Base-by-base conservation (phyloP, 2,113 vertebrate species). In the Lepus americanus region DNA sequence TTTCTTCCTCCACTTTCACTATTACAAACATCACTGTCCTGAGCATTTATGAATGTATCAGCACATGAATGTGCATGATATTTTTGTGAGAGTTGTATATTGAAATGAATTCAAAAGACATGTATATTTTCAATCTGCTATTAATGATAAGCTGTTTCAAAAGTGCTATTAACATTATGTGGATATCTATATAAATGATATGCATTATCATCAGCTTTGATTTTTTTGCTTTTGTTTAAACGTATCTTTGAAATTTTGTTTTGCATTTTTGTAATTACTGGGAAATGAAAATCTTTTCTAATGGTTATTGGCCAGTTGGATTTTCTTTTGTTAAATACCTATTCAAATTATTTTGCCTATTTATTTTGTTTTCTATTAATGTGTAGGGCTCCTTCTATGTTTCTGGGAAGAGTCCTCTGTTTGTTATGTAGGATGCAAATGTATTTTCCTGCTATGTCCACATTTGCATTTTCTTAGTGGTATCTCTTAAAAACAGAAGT, bases 391-490 rank as follows among this genome's bases (percentile, higher is more conserved):
- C 9, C 27, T 85, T 93, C 3, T 36, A 72, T 84, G 13, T 79
- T 73, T n/a, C 16, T 82, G 25, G 23, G 22, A 6, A 36, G 33
- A 83, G 2, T 44, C 9, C 14, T 92, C 8, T 76, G 23, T 39
- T 92, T 22, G 5, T 78, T 87, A 69, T 64, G 27, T 25, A 29
- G 82, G 61, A 73, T 36, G 9, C 20, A 85, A 33, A 53, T 70
- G 20, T 61, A 27, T 87, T 92, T 92, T 82, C 72, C 29, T 29
- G 14, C 49, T 59, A 9, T 85, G 69, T n/a, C 39, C 83, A 17
- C 66, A 82, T 94, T 90, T 95, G 94, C 14, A 59, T 89, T 92
- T 90, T 91, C 67, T 87, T 66, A 82, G 31, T 80, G 74, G 44
- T 44, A 25, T 72, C 7, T 66, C 44, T 77, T 33, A 70, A 89